These are phyloP conservation scores for Phocoena sinus DNA, from an alignment of 2,113 vertebrate species.

Conservation along the genomic window DNA sequence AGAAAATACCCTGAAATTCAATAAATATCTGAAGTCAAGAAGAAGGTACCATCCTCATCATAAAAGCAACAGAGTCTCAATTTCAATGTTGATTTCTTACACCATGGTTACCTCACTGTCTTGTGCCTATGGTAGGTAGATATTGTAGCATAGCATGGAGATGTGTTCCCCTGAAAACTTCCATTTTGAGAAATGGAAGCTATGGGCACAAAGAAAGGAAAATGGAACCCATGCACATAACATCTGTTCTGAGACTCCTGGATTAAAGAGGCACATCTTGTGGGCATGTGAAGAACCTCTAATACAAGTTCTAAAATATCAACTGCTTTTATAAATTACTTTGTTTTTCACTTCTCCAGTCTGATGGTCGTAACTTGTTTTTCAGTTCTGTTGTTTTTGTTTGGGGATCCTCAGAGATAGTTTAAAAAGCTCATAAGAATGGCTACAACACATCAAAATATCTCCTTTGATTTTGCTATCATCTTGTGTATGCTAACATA, in stretches of 20 bases:
- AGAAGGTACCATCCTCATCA: constrained; percentile 48
- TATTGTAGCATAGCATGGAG: neutral
- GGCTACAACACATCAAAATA: constrained; percentile 37
- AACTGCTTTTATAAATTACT: neutral
- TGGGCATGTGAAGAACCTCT: neutral
- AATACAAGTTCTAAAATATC: constrained; percentile 27
- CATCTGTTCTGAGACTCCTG: neutral
- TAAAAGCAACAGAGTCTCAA: constrained; percentile 57
- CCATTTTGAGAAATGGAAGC: neutral
- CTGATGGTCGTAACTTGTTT: neutral
- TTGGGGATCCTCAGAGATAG: neutral
- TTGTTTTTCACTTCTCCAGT: neutral
- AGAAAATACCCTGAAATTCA: constrained; percentile 28
- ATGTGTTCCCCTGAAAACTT: neutral
- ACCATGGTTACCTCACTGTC: constrained; percentile 9
- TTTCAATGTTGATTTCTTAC: constrained; percentile 44
- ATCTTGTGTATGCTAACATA: neutral
- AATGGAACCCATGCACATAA: neutral
- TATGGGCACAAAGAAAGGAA: neutral
- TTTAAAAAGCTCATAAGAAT: constrained; percentile 40
- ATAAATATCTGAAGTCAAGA: constrained; percentile 26
- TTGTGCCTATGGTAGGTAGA: neutral
- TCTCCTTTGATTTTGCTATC: constrained; percentile 45
- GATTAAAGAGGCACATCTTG: constrained; percentile 26
- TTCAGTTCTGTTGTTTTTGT: neutral